Evolutionary conservation across 2,113 vertebrate species (phyloP), one percentile per base, ranked within the genome.

Genomic region (Martes martes): DNA sequence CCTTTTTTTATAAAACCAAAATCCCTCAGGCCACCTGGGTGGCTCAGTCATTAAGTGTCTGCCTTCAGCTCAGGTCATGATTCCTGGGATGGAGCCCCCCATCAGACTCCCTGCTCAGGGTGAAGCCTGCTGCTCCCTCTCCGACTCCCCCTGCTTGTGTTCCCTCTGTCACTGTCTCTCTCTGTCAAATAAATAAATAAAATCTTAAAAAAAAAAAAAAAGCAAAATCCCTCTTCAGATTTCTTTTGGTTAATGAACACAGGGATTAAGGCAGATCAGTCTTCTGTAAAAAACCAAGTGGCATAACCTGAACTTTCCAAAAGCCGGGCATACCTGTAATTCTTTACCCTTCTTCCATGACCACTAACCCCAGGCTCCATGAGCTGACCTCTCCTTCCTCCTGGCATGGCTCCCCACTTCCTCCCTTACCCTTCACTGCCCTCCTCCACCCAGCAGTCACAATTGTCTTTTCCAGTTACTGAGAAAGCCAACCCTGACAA

Each of bases 381-480:
- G 8, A 8, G 42, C 3, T 28, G 73, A 76, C 24, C 42, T 76
- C 26, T 18, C 11, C 24, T 4, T 18, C 39, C 6, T 3, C 4
- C 42, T 47, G 31, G 19, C 39, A 24, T 2, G 10, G 14, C 21
- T 80, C 31, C 36, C 19, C 4, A 6, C 15, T 28, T 7, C 24
- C 45, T 1, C 39, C 33, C 10, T 7, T 0, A 0, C 2, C 8
- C 59, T 5, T 79, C 52, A 33, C 45, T 13, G 16, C 13, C 23
- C 23, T 6, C 13, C 4, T 47, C 7, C 11, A 23, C 14, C 42
- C 11, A 65, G 57, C 28, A 67, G 14, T 39, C 57, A 50, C 33
- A 19, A 19, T 21, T 4, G 21, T n/a, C 21, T 42, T 61, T 86
- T 36, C 3, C 80, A 2, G 33, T 11, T 61, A 16, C n/a, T 42